Evolutionary conservation across 2,888 invertebrate genomes (phyloP).

Genomic region (Ptychoptera albimana): DNA sequence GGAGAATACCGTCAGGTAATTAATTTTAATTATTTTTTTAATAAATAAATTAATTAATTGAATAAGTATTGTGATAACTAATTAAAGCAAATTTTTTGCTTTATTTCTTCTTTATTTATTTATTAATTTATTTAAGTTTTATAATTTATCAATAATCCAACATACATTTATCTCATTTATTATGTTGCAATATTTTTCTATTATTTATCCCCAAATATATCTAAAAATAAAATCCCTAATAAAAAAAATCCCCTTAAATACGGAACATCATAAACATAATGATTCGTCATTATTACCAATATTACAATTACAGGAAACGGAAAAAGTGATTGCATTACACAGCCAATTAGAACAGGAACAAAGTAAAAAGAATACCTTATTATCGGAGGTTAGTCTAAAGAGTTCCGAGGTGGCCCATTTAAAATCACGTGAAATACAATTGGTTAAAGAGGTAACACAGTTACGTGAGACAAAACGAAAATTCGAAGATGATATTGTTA

Average conservation of each 20-base stretch:
- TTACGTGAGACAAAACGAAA: slow-evolving; percentile 49
- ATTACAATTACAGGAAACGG: slow-evolving; percentile 17
- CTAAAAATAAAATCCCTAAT: background rate
- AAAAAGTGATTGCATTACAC: slow-evolving; percentile 58
- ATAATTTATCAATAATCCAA: slow-evolving; percentile 1
- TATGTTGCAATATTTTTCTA: slow-evolving; percentile 4
- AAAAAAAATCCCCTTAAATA: background rate
- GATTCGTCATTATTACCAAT: background rate
- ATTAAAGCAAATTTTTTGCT: background rate
- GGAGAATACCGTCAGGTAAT: slow-evolving; percentile 81
- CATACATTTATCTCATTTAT: slow-evolving; percentile 1
- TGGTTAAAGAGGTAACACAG: slow-evolving; percentile 49
- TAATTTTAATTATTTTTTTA: slow-evolving; percentile 47
- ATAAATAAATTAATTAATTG: background rate
- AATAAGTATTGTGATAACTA: background rate
- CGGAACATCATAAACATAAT: background rate
- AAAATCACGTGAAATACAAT: slow-evolving; percentile 55
- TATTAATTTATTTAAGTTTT: background rate
- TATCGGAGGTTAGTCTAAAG: slow-evolving; percentile 63
- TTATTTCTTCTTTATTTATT: slow-evolving; percentile 3
- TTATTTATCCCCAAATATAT: slow-evolving; percentile 1
- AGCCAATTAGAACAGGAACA: slow-evolving; percentile 86
- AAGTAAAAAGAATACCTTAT: slow-evolving; percentile 63
- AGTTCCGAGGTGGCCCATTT: slow-evolving; percentile 53
- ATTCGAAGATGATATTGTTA: slow-evolving; percentile 60